Percentiles rank a stretch among this genome's conserved stretches.
phyloP scores from a whole-genome alignment of 2,113 vertebrate genomes.

The Spizaetus ornatus region DNA sequence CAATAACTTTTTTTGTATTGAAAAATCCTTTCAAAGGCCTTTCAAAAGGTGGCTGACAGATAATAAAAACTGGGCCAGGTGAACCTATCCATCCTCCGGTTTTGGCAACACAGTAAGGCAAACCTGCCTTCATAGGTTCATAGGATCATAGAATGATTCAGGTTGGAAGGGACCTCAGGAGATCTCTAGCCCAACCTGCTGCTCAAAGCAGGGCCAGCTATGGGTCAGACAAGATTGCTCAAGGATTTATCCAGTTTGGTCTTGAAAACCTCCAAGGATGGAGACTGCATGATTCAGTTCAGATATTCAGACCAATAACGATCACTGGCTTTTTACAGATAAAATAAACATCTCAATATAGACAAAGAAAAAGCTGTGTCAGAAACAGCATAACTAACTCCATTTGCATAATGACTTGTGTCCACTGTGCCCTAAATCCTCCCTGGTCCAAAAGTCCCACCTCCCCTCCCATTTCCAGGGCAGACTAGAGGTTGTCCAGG shows the following conservation, averaged over 20 bases:
- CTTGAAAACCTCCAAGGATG: background rate
- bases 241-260: background rate
- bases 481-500: background rate
- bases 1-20: background rate
- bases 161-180: background rate
- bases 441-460: background rate
- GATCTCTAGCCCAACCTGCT: background rate
- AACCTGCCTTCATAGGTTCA: background rate
- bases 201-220: background rate
- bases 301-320: background rate
- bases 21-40: background rate
- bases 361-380: background rate
- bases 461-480: background rate
- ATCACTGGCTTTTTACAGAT: background rate
- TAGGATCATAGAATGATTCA: background rate
- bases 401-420: background rate
- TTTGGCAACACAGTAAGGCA: background rate
- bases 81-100: background rate
- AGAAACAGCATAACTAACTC: background rate
- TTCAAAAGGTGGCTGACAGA: background rate
- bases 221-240: background rate
- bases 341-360: background rate
- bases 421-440: background rate
- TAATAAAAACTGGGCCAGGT: background rate
- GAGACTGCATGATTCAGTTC: background rate